Evolutionary conservation across 1,140 invertebrate genomes (phyloP).

Genomic region (Ceratina australensis): DNA sequence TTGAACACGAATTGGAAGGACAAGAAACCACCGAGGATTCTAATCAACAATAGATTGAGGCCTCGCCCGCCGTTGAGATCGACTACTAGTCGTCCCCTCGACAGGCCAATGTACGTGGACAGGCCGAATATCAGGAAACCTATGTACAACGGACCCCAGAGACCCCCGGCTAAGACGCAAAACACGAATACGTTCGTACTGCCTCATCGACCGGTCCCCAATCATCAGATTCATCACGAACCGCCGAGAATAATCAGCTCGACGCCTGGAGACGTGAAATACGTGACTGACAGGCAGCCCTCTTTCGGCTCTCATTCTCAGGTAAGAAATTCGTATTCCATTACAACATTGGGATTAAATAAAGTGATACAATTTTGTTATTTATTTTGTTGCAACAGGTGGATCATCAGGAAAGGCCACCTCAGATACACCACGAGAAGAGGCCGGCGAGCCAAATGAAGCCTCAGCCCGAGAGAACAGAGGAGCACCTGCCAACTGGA

Average conservation of each 20-base stretch:
- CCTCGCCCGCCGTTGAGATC: conserved; percentile 69
- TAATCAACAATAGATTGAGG: conserved; percentile 58
- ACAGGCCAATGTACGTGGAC: conserved; percentile 64
- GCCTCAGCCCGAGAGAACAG: conserved; percentile 44
- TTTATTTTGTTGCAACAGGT: conserved; percentile 30
- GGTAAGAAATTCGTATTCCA: conserved; percentile 21
- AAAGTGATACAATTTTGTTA: background rate
- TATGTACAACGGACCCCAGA: conserved; percentile 53
- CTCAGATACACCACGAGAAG: conserved; percentile 47
- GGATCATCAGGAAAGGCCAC: conserved; percentile 49
- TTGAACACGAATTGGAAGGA: conserved; percentile 70
- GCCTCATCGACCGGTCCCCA: conserved; percentile 40
- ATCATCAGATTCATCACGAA: conserved; percentile 47
- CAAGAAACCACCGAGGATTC: conserved; percentile 69
- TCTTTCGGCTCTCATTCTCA: conserved; percentile 51
- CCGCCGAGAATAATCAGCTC: conserved; percentile 37
- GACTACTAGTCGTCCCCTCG: conserved; percentile 59
- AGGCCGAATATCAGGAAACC: conserved; percentile 69
- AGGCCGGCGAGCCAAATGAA: conserved; percentile 15
- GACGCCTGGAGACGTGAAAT: background rate
- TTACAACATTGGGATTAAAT: background rate
- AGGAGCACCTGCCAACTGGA: conserved; percentile 65
- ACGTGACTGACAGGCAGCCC: conserved; percentile 8
- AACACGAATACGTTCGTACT: conserved; percentile 50
- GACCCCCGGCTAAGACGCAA: conserved; percentile 58